These are phyloP conservation scores for Melanocharis versteri DNA, from an alignment of 2,113 vertebrate genomes.

Conservation along the genomic window DNA sequence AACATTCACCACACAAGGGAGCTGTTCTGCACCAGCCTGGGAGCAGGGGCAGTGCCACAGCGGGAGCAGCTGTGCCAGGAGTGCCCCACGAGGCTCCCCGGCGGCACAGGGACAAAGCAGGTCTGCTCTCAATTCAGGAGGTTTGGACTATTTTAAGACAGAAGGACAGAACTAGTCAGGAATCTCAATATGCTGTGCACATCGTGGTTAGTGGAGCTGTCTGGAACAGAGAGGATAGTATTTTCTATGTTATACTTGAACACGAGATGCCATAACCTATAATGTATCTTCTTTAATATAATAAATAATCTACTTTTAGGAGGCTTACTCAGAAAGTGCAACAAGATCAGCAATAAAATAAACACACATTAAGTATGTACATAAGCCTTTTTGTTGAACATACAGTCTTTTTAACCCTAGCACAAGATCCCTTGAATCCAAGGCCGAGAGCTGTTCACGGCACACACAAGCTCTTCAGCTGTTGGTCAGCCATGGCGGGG, in stretches of 20 bases:
- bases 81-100: neutral
- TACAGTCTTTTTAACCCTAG: constrained; percentile 1
- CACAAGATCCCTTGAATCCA: neutral
- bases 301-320: constrained; percentile 39
- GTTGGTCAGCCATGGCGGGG: neutral
- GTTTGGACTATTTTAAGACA: neutral
- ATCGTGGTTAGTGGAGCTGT: neutral
- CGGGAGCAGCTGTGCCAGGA: neutral
- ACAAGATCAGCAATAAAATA: constrained; percentile 31
- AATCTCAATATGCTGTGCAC: neutral
- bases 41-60: neutral
- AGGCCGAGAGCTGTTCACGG: neutral
- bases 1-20: neutral
- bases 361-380: constrained; percentile 30
- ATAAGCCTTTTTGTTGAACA: constrained; percentile 10
- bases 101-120: neutral
- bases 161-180: neutral
- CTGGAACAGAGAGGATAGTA: neutral
- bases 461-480: neutral
- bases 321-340: constrained; percentile 45
- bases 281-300: constrained; percentile 7
- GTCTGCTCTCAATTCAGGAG: neutral
- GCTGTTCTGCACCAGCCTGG: neutral
- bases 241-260: constrained; percentile 7
- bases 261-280: neutral